Evolutionary conservation across 2,888 invertebrate genomes (phyloP), one percentile per base, ranked within the genome.

Genomic region (Thymelicus lineola): DNA sequence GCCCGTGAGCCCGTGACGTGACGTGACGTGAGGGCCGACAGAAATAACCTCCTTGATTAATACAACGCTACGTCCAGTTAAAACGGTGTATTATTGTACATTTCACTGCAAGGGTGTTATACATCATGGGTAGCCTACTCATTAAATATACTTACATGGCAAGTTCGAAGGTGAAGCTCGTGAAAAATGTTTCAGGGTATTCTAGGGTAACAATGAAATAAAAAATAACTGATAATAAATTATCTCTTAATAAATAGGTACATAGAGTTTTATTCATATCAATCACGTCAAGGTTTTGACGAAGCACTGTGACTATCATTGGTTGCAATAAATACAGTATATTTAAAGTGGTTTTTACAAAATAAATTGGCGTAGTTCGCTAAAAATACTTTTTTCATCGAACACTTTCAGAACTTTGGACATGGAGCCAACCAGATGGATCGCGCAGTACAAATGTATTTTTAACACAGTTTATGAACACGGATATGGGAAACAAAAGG

Each of bases 21-120:
- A n/a, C n/a, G n/a, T n/a, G n/a, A n/a, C n/a, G n/a, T n/a, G n/a
- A n/a, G n/a, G 48, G 50, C 17, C 75, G 77, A 80, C 87, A 77
- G 81, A 83, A 86, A 85, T 84, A 82, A 81, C 53, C 73, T 70
- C 60, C 66, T 69, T 74, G 74, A 75, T 74, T 75, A 69, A 74
- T 75, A 73, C 60, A 71, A 63, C 68, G 68, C 68, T 57, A 62
- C 68, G 57, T 12, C 57, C 57, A 63, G 57, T 46, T 68, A 58
- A 38, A 68, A 58, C 48, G 66, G 42, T 1, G 46, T 62, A 55
- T 68, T 68, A 42, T 53, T 62, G 57, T 67, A 7, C 17, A 17
- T 50, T 42, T 1, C 9, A 4, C 9, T 42, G 42, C 4, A 12
- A 9, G 42, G 12, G 12, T 42, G 3, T 42, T 12, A 12, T 38